Conservation (phyloP, 2,797 vertebrate species). For the Gorsachius magnificus region DNA sequence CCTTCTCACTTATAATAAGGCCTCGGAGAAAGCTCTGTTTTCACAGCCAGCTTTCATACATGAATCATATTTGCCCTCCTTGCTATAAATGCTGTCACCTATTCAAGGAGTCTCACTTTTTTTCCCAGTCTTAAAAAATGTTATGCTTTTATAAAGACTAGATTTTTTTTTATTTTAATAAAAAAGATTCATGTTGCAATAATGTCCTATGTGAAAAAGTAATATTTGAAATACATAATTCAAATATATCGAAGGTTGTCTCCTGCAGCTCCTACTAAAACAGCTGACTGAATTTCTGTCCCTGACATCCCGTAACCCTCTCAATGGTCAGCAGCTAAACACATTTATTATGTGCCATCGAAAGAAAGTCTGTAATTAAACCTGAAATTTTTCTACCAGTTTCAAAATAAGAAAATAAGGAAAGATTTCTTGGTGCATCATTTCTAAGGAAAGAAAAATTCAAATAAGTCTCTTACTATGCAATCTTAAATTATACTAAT, state of each 20-base stretch:
- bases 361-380: neutral
- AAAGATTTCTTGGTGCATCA: neutral
- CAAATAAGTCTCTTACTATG: neutral
- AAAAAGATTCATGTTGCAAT: conserved; percentile 33
- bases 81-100: conserved; percentile 3
- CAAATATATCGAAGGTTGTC: neutral
- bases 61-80: conserved; percentile 8
- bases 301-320: neutral
- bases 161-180: conserved; percentile 53
- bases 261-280: neutral
- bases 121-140: neutral
- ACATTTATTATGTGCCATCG: neutral
- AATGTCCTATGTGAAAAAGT: conserved; percentile 33
- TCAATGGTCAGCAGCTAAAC: neutral
- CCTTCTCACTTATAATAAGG: neutral
- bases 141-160: conserved; percentile 4
- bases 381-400: neutral
- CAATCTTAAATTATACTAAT: neutral
- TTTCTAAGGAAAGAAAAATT: neutral
- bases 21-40: conserved; percentile 9
- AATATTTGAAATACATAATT: conserved; percentile 25
- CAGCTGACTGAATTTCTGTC: neutral
- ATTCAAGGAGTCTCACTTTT: neutral
- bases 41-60: neutral
- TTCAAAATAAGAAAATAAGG: conserved; percentile 11